Base-by-base conservation (phyloP, 2,113 vertebrate species). In the Mystacornis crossleyi region DNA sequence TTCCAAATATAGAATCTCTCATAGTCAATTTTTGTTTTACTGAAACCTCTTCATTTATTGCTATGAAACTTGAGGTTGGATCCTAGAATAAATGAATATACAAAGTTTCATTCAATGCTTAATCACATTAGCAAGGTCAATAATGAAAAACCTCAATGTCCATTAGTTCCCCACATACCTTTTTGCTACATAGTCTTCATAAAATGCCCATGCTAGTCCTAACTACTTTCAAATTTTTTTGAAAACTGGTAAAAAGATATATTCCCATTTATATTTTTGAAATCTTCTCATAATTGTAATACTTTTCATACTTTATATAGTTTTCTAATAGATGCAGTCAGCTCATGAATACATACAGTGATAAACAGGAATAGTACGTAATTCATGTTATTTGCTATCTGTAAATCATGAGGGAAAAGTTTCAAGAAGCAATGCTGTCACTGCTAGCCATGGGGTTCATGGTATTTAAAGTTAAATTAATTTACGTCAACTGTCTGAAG, bases 351-450 rank as follows among this genome's bases (percentile, higher is more conserved):
- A 73, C 86, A 88, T 96, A 95, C 94, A 96, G 50, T 85, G 71
- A 95, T 90, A 89, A 92, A 95, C 57, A 96, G 53, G 89, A 86
- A 93, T 95, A 89, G 23, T 93, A 83, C 64, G 78, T 77, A 70
- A 97, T 67, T 85, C 85, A 70, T 84, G 34, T 69, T 95, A 95
- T 77, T 67, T 20, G 71, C 51, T 90, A 33, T 95, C 93, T 95
- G 93, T 75, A 96, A 86, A 92, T 82, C 36, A 72, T 18, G 55
- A 96, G 81, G 36, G 71, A 84, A 95, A 81, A 84, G 21, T 77
- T 97, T 89, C 89, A 86, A 93, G 92, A 97, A 97, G 81, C 83
- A 96, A 83, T 71, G 83, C 81, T 98, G 95, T 81, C 86, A 93
- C 75, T 24, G 20, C 77, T 97, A 92, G 78, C 81, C 70, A 81